A percentile compares a stretch with the other conserved stretches of the same genome.
phyloP scores from a whole-genome alignment of 2,888 invertebrate species.

The Hecatera dysodea region DNA sequence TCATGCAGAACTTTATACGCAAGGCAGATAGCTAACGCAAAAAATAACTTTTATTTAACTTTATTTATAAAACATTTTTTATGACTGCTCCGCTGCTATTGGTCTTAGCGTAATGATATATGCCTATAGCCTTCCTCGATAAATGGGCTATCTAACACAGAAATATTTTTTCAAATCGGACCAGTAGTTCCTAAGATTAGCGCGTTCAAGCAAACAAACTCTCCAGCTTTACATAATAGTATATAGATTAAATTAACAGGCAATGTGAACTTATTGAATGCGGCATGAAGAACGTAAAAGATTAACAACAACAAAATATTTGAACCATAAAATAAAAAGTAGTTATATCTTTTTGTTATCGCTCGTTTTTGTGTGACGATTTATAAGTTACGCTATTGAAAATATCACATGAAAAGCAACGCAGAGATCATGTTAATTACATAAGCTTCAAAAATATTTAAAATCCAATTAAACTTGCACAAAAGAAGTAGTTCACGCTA shows the following conservation, averaged over 20 bases:
- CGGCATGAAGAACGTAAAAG: neutral
- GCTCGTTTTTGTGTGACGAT: neutral
- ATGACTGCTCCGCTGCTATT: no score
- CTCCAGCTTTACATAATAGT: no score
- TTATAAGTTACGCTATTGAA: neutral
- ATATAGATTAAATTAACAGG: no score
- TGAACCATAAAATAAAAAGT: neutral
- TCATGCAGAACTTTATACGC: neutral
- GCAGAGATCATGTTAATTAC: slow-evolving; percentile 10
- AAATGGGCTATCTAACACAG: no score
- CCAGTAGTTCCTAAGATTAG: no score
- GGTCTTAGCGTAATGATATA: no score
- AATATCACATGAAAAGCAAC: neutral
- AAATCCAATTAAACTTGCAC: slow-evolving; percentile 56
- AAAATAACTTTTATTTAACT: no score
- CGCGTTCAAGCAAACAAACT: no score
- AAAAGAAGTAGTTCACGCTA: slow-evolving; percentile 71
- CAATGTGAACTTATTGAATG: neutral
- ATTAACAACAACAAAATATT: neutral
- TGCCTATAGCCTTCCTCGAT: no score
- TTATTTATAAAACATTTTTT: no score
- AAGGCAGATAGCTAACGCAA: neutral
- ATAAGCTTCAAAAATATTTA: slow-evolving; percentile 19
- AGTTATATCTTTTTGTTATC: neutral
- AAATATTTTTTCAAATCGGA: no score